Evolutionary conservation across 2,888 invertebrate genomes (phyloP).

Genomic region (Metopia argyrocephala): DNA sequence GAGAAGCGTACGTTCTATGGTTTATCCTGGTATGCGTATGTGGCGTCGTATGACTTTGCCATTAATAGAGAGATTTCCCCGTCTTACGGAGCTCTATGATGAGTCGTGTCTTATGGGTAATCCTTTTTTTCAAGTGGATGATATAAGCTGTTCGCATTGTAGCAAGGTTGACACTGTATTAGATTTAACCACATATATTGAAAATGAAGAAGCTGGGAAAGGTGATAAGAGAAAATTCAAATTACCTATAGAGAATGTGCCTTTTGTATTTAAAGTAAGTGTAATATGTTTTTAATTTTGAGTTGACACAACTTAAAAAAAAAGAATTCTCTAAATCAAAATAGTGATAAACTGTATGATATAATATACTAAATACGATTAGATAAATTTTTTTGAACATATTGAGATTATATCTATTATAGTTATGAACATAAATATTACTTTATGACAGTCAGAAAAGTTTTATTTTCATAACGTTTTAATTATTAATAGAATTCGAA

Average conservation of each 20-base stretch:
- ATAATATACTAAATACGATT: no score
- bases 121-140: constrained; percentile 89
- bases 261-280: constrained; percentile 81
- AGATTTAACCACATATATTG: constrained; percentile 78
- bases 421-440: no score
- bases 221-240: not conserved
- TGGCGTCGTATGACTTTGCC: constrained; percentile 87
- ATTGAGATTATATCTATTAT: no score
- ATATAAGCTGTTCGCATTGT: constrained; percentile 92
- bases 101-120: constrained; percentile 91
- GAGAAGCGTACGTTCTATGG: constrained; percentile 87
- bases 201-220: constrained; percentile 28
- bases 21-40: constrained; percentile 88
- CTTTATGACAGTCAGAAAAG: no score
- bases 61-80: constrained; percentile 86
- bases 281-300: not conserved
- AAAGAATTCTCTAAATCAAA: no score
- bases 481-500: no score
- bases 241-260: constrained; percentile 73
- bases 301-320: not conserved
- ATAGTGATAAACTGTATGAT: no score
- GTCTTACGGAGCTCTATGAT: constrained; percentile 87
- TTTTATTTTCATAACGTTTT: no score
- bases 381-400: no score
- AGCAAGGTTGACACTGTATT: constrained; percentile 84